phyloP scores from a whole-genome alignment of 2,113 vertebrate species.

The Eulacestoma nigropectus region DNA sequence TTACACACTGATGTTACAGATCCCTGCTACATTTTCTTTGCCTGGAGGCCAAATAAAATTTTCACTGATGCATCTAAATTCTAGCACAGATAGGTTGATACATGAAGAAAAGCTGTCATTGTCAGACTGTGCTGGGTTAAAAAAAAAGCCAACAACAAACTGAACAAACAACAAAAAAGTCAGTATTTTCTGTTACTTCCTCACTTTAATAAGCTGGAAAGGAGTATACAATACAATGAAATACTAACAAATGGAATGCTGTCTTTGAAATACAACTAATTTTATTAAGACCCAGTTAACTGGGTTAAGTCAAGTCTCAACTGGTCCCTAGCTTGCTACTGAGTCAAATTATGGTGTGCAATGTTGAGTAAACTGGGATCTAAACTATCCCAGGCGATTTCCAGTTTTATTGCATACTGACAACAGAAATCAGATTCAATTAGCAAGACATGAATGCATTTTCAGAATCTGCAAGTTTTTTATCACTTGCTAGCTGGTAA shows the following conservation, averaged over 20 bases:
- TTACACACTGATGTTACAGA: not conserved
- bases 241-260: not conserved
- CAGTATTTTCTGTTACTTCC: not conserved
- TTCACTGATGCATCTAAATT: not conserved
- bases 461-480: not conserved
- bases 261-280: not conserved
- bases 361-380: not conserved
- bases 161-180: not conserved
- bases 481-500: not conserved
- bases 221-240: not conserved
- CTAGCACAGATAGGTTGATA: not conserved
- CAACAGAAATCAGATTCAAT: not conserved
- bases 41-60: not conserved
- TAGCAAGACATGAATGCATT: not conserved
- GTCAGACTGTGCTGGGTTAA: not conserved
- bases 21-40: not conserved
- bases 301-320: not conserved
- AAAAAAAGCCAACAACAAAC: not conserved
- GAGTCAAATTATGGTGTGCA: not conserved
- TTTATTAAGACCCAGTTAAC: not conserved
- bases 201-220: not conserved
- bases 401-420: not conserved
- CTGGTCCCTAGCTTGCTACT: not conserved
- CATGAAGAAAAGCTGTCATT: not conserved
- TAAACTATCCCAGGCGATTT: not conserved